Conservation (phyloP, 2,888 invertebrate species). For the Spodoptera littoralis region DNA sequence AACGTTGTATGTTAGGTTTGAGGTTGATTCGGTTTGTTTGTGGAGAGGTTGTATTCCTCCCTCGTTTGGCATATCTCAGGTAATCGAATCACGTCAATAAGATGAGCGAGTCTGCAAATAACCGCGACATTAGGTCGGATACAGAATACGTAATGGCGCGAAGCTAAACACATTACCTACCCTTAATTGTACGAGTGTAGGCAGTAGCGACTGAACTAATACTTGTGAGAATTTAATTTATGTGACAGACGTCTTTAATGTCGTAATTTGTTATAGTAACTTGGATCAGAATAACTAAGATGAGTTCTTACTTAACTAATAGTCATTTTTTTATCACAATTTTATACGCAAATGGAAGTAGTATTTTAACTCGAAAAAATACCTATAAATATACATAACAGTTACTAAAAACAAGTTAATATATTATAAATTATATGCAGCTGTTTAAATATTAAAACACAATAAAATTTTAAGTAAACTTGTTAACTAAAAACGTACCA, state of each 20-base stretch:
- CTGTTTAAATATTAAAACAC: too few relatives aligned
- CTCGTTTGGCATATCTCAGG: conserved; percentile 67
- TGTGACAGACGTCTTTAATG: neutral
- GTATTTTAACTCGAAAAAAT: too few relatives aligned
- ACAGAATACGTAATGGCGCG: conserved; percentile 77
- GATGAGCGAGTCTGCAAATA: conserved; percentile 72
- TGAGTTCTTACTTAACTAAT: too few relatives aligned
- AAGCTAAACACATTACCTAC: conserved; percentile 66
- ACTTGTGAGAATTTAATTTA: conserved; percentile 28
- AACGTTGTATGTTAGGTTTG: conserved; percentile 55
- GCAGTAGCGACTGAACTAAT: conserved; percentile 28
- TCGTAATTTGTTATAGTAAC: neutral
- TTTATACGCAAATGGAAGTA: too few relatives aligned
- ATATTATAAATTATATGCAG: too few relatives aligned
- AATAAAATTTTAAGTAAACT: too few relatives aligned
- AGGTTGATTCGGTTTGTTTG: conserved; percentile 59
- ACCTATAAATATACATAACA: too few relatives aligned
- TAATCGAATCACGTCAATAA: conserved; percentile 75
- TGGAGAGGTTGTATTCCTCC: conserved; percentile 65
- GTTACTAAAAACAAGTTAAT: too few relatives aligned
- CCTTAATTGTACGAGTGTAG: conserved; percentile 50
- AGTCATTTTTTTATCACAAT: too few relatives aligned
- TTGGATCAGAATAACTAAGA: neutral
- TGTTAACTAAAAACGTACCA: too few relatives aligned
- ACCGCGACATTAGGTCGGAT: conserved; percentile 70